Evolutionary conservation across 2,113 vertebrate genomes (phyloP).

Genomic region (Pao palembangensis): DNA sequence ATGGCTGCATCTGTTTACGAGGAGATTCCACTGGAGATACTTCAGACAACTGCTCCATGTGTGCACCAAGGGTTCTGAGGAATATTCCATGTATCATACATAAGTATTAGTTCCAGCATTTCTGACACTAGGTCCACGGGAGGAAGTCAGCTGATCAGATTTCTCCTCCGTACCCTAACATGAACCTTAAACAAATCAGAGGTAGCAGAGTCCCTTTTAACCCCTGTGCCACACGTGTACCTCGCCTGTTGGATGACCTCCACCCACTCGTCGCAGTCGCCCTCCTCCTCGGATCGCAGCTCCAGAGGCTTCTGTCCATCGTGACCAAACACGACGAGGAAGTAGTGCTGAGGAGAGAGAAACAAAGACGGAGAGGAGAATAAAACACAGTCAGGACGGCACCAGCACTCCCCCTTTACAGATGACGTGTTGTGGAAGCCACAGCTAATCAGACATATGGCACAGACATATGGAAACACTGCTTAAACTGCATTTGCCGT

Average conservation of each 20-base stretch:
- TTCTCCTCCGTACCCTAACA: background rate
- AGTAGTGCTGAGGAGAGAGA: constrained; percentile 81
- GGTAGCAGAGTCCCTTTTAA: background rate
- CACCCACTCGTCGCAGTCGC: constrained; percentile 93
- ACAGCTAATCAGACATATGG: constrained; percentile 23
- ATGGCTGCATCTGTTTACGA: too few species aligned
- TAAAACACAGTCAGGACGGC: background rate
- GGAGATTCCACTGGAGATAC: too few species aligned
- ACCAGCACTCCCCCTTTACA: background rate
- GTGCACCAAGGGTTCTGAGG: background rate
- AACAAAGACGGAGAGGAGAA: background rate
- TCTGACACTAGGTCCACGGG: too few species aligned
- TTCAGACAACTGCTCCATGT: background rate
- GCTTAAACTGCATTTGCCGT: constrained; percentile 14
- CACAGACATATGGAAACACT: constrained; percentile 24
- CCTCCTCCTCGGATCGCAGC: constrained; percentile 91
- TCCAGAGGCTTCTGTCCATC: constrained; percentile 97
- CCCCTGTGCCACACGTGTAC: constrained; percentile 62
- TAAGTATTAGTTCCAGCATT: too few species aligned
- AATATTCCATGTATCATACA: background rate
- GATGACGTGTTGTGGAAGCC: constrained; percentile 3
- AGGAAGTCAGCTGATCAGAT: too few species aligned
- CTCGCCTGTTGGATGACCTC: constrained; percentile 97
- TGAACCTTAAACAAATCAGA: background rate
- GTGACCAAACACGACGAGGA: constrained; percentile 93